Conservation (phyloP, 1,140 invertebrate genomes). For the Zelostemma sp. region DNA sequence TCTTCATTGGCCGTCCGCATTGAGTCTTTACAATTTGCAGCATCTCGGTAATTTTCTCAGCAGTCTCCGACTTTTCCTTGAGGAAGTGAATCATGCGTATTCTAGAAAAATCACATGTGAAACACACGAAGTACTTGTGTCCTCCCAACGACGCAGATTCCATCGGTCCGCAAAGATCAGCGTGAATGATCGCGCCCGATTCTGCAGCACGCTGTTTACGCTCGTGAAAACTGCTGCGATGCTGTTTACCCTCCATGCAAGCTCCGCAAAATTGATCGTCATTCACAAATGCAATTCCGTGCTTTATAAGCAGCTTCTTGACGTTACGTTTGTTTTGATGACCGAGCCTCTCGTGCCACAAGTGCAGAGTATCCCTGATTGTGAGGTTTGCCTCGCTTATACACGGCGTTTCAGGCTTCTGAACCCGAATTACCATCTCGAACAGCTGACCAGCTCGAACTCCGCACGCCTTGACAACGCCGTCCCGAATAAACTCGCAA, state of each 20-base stretch:
- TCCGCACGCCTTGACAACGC: slow-evolving; percentile 9
- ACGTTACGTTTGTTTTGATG: slow-evolving; percentile 32
- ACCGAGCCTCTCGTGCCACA: slow-evolving; percentile 24
- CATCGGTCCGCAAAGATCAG: slow-evolving; percentile 58
- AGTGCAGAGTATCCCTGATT: slow-evolving; percentile 21
- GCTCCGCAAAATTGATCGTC: slow-evolving; percentile 31
- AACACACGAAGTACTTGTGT: slow-evolving; percentile 48
- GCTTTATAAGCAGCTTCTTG: slow-evolving; percentile 26
- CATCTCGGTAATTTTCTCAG: slow-evolving; percentile 34
- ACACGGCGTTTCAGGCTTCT: neutral
- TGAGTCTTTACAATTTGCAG: slow-evolving; percentile 36
- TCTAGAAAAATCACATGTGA: slow-evolving; percentile 53
- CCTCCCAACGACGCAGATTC: slow-evolving; percentile 38
- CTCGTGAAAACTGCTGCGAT: slow-evolving; percentile 14
- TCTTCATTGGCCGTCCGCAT: slow-evolving; percentile 30
- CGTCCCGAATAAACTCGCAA: slow-evolving; percentile 18
- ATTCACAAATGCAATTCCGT: slow-evolving; percentile 14
- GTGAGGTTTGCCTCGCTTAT: slow-evolving; percentile 19
- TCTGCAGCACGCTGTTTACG: slow-evolving; percentile 9
- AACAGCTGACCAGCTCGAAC: slow-evolving; percentile 15
- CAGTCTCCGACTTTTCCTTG: slow-evolving; percentile 46
- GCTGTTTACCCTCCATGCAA: slow-evolving; percentile 35
- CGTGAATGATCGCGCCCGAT: slow-evolving; percentile 33
- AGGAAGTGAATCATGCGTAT: slow-evolving; percentile 51
- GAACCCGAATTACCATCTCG: slow-evolving; percentile 15